Percentiles rank a stretch among this genome's conserved stretches.
Evolutionary conservation across 2,113 vertebrate species (phyloP).

Genomic region (Notechis scutatus): DNA sequence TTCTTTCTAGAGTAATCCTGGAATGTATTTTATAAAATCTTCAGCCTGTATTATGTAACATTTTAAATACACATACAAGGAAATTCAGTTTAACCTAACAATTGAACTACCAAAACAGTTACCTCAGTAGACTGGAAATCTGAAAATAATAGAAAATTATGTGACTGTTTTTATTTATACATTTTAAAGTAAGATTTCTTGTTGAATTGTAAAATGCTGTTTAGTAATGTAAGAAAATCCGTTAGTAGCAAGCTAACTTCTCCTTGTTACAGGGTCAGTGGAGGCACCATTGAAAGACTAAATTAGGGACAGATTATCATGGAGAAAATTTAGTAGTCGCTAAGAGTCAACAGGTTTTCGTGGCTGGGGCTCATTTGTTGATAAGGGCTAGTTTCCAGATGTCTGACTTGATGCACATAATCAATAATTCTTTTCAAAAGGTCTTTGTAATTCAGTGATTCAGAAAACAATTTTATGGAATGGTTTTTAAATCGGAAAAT

Average conservation of each 20-base stretch:
- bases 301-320: background rate
- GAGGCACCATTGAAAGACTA: background rate
- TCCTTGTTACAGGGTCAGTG: background rate
- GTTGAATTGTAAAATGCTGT: background rate
- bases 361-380: no score
- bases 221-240: background rate
- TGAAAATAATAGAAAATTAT: background rate
- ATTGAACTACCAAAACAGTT: background rate
- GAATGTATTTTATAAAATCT: background rate
- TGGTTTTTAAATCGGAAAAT: conserved; percentile 31
- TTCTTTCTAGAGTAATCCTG: background rate
- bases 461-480: background rate
- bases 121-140: background rate
- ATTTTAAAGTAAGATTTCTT: background rate
- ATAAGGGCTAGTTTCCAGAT: no score
- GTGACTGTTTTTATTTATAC: background rate
- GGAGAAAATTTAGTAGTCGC: background rate
- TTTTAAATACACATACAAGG: background rate
- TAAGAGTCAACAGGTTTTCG: background rate
- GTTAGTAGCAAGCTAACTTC: background rate
- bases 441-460: background rate
- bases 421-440: background rate
- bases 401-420: background rate
- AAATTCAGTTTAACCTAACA: background rate
- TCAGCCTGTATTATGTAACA: background rate